Conservation (phyloP, 2,888 invertebrate genomes). For the Hedya salicella region DNA sequence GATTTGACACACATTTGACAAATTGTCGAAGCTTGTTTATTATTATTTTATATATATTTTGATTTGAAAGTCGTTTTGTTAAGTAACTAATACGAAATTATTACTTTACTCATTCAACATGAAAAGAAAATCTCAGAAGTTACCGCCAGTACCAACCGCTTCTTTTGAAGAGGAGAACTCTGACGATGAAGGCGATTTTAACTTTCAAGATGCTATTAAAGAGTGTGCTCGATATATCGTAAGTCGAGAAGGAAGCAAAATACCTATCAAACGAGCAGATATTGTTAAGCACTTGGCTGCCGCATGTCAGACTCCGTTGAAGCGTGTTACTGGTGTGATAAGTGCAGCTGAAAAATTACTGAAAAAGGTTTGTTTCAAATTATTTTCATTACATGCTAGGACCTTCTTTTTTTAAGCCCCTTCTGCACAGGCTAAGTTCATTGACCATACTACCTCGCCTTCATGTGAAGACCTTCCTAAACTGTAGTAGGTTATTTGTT, state of each 20-base stretch:
- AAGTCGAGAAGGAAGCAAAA: slow-evolving; percentile 73
- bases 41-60: neutral
- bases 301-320: slow-evolving; percentile 58
- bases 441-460: no score
- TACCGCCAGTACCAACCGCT: slow-evolving; percentile 39
- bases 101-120: slow-evolving; percentile 44
- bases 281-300: slow-evolving; percentile 65
- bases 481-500: no score
- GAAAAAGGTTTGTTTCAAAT: slow-evolving; percentile 59
- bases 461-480: no score
- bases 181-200: slow-evolving; percentile 44
- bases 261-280: slow-evolving; percentile 71
- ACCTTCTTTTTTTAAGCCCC: no score
- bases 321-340: slow-evolving; percentile 59
- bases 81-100: neutral
- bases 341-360: slow-evolving; percentile 64
- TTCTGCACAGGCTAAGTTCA: no score
- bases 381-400: neutral
- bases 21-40: no score
- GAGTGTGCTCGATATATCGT: slow-evolving; percentile 73
- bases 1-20: neutral
- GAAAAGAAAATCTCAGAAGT: slow-evolving; percentile 56
- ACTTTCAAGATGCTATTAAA: slow-evolving; percentile 57
- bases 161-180: slow-evolving; percentile 37
- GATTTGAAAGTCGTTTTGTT: neutral